phyloP scores from a whole-genome alignment of 2,113 vertebrate species.

The Cryptoleucopteryx plumbea region DNA sequence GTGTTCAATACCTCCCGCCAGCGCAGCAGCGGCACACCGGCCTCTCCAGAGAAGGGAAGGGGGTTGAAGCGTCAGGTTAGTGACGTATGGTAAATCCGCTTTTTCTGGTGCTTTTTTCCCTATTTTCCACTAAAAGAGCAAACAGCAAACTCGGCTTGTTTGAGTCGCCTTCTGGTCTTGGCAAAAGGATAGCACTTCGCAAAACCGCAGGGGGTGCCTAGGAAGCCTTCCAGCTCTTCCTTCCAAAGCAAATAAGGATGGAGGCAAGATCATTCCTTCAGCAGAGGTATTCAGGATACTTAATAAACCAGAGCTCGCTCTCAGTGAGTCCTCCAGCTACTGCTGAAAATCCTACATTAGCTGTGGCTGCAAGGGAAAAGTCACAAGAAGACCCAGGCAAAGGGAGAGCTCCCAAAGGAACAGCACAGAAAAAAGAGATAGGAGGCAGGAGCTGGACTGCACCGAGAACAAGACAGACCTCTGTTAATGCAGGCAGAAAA shows the following conservation, averaged over 20 bases:
- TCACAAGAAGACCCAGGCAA: neutral
- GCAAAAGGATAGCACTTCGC: neutral
- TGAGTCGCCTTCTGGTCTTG: no score
- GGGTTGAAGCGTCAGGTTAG: neutral
- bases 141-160: rapidly evolving
- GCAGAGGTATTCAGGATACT: no score
- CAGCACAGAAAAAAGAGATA: rapidly evolving
- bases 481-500: rapidly evolving
- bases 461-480: neutral
- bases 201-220: no score
- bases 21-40: neutral
- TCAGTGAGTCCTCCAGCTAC: neutral
- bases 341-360: rapidly evolving
- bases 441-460: neutral
- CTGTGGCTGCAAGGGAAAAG: neutral
- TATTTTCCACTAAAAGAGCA: neutral
- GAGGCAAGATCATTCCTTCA: neutral
- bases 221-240: neutral
- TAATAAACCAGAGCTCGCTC: no score
- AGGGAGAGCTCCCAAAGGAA: neutral
- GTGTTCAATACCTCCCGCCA: rapidly evolving
- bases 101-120: no score
- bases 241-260: neutral
- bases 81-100: neutral
- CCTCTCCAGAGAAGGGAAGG: neutral